phyloP scores from a whole-genome alignment of 2,797 vertebrate species.

The Falco novaeseelandiae region DNA sequence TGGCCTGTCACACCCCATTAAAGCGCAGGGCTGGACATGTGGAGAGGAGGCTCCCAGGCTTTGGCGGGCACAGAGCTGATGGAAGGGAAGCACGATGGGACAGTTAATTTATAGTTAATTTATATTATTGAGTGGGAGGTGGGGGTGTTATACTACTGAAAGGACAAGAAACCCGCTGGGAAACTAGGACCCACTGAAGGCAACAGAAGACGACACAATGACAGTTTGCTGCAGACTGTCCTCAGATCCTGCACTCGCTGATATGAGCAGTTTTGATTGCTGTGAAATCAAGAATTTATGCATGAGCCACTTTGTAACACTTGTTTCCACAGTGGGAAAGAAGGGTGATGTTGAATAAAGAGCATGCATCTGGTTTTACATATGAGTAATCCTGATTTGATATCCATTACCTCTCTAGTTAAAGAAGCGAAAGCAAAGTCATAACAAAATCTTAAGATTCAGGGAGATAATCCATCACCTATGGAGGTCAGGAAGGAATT shows the following conservation, averaged over 20 bases:
- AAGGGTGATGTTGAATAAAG: neutral
- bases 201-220: neutral
- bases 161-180: neutral
- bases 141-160: neutral
- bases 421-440: neutral
- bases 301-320: neutral
- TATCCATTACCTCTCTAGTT: neutral
- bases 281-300: neutral
- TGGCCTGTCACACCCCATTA: accelerated
- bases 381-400: neutral
- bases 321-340: neutral
- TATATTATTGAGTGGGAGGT: neutral
- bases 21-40: neutral
- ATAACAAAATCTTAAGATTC: neutral
- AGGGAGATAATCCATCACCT: neutral
- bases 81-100: neutral
- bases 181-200: neutral
- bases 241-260: neutral
- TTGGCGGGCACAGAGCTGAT: neutral
- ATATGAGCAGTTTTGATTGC: neutral
- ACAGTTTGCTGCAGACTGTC: neutral
- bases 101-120: neutral
- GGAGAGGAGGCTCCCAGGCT: neutral
- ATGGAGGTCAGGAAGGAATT: neutral
- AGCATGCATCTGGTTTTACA: neutral